A percentile compares a stretch with the other conserved stretches of the same genome.
Conservation (phyloP, 2,113 vertebrate species). For the Melanotaenia duboulayi region DNA sequence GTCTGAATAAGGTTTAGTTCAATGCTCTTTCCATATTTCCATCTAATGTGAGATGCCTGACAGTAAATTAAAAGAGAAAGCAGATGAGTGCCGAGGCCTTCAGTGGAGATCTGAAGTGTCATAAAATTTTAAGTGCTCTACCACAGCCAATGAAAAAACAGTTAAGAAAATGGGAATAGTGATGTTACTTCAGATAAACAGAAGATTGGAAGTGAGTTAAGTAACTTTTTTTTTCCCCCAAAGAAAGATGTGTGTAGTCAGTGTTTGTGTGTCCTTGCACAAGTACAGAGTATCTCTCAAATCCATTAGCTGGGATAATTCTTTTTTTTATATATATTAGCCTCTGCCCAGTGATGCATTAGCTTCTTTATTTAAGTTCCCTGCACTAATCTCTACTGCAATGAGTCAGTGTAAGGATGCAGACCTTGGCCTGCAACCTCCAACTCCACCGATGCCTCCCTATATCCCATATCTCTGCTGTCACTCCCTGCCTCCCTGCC, state of each 20-base stretch:
- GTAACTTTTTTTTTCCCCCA: neutral
- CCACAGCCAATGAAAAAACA: slow-evolving; percentile 6
- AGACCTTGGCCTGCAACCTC: slow-evolving; percentile 74
- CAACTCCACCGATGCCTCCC: slow-evolving; percentile 61
- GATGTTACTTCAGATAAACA: neutral
- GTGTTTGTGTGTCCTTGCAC: slow-evolving; percentile 21
- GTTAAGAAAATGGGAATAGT: slow-evolving; percentile 2
- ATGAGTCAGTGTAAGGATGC: slow-evolving; percentile 44
- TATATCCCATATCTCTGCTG: slow-evolving; percentile 60
- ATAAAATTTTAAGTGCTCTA: slow-evolving; percentile 36
- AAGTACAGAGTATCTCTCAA: slow-evolving; percentile 22
- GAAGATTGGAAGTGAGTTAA: neutral
- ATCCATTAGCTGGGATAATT: slow-evolving; percentile 46
- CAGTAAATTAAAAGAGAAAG: slow-evolving; percentile 69
- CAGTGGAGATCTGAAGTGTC: slow-evolving; percentile 50
- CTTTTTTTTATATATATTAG: slow-evolving; percentile 53
- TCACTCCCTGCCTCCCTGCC: slow-evolving; percentile 58
- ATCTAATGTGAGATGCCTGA: slow-evolving; percentile 45
- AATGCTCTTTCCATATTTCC: slow-evolving; percentile 58
- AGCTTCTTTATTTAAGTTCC: slow-evolving; percentile 57
- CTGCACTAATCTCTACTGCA: slow-evolving; percentile 55
- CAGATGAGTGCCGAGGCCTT: slow-evolving; percentile 45
- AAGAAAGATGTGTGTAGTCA: neutral
- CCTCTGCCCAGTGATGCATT: slow-evolving; percentile 59
- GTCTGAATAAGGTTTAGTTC: slow-evolving; percentile 49